Base-by-base conservation (phyloP, 1,140 invertebrate genomes). In the Zaprionus inermis region DNA sequence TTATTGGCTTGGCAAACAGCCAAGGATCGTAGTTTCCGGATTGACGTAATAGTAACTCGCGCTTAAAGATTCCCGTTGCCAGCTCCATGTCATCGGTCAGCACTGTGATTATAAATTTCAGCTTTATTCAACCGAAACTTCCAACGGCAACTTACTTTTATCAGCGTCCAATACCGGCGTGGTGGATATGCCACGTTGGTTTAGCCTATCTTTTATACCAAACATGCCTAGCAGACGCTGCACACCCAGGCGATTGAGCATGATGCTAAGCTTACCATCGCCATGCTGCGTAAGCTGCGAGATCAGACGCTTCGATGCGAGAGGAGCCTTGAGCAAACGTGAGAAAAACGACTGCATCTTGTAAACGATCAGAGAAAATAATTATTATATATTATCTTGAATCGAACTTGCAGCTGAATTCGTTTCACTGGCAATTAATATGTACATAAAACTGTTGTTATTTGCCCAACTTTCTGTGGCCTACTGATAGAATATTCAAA, bases 1-100 rank as follows among this genome's bases (percentile, higher is more conserved):
- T 96, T 56, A 96, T 77, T 0, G 96, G 94, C 4, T 46, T 63
- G 89, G 95, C 95, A 93, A 97, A 94, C 84, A 96, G 94, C 93
- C 97, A 99, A 5, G 98, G 98, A 93, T 99, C 96, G 56, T 96
- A 95, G 92, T 98, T 96, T 74, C 98, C 98, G 69, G 95, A 95
- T 67, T 96, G 92, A 79, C 95, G 93, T 5, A 97, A 96, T 65
- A 98, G 90, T 63, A 98, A 92, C 93, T 99, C 97, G 75, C 95
- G 95, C 92, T 97, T 97, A 89, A 98, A 98, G 16, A 97, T 85
- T 66, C 98, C 98, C 63, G 97, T 98, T 0, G 97, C 96, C 92
- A 97, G 96, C 77, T 99, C 98, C 58, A 98, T 83, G 14, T 96
- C 96, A 92, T 98, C 97, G 4, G 96, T 92, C 93, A 97, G 94